Evolutionary conservation across 2,797 vertebrate genomes (phyloP).

Genomic region (Anguilla obscura): DNA sequence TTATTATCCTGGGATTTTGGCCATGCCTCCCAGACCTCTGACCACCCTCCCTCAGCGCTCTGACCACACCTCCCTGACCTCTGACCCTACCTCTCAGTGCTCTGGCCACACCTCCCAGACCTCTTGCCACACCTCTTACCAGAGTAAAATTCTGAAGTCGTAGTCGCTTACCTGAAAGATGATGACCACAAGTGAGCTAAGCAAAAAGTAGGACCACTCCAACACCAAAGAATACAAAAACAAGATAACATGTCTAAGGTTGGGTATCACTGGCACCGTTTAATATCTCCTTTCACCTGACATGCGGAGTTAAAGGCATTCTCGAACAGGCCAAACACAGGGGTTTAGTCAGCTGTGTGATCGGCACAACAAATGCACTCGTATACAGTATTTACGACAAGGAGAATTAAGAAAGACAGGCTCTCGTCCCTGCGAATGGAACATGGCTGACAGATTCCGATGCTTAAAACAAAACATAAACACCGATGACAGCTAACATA

Average conservation of each 20-base stretch:
- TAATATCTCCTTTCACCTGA: constrained; percentile 23
- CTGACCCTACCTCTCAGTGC: not conserved
- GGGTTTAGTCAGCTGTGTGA: constrained; percentile 13
- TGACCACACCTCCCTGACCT: not conserved
- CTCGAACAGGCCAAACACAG: not conserved
- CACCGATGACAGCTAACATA: not conserved
- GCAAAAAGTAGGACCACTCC: not conserved
- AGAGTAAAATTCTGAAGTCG: not conserved
- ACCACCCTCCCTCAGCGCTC: not conserved
- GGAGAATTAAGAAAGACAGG: not conserved
- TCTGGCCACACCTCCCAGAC: not conserved
- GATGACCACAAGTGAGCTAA: not conserved
- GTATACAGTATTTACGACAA: not conserved
- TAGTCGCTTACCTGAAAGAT: not conserved
- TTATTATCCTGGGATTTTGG: not conserved
- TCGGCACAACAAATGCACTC: not conserved
- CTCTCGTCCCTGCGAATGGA: constrained; percentile 10
- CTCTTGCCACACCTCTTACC: not conserved
- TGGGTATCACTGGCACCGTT: constrained; percentile 17
- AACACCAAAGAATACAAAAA: not conserved
- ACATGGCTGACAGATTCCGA: constrained; percentile 15
- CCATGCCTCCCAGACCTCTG: not conserved
- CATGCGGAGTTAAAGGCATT: not conserved
- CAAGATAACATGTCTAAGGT: not conserved
- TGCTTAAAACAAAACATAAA: not conserved